Evolutionary conservation across 2,888 invertebrate genomes (phyloP).

Genomic region (Lasioglossum figueresi): DNA sequence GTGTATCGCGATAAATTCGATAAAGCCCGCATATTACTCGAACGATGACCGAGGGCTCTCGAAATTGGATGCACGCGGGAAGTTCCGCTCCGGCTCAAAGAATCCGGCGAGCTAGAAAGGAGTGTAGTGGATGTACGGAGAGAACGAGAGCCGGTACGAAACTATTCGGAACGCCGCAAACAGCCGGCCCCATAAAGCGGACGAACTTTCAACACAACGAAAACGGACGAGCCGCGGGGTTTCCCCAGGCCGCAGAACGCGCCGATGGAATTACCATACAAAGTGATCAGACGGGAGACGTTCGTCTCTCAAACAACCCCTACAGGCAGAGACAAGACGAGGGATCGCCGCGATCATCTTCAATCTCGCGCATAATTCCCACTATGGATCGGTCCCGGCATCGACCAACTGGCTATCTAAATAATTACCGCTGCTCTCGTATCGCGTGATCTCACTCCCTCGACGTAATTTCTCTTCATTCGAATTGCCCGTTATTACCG

Average conservation of each 20-base stretch:
- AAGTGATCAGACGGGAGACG: conserved; percentile 68
- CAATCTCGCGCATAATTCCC: conserved; percentile 26
- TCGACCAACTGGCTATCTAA: conserved; percentile 5
- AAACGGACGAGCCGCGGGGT: conserved; percentile 57
- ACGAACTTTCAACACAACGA: conserved; percentile 56
- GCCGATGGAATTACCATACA: conserved; percentile 75
- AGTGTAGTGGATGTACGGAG: not conserved
- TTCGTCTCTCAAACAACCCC: conserved; percentile 38
- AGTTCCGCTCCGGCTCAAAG: conserved; percentile 5
- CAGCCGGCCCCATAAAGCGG: conserved; percentile 23
- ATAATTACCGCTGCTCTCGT: not conserved
- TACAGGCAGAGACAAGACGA: not conserved
- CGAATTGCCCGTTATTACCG: not conserved
- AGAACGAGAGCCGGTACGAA: conserved; percentile 10
- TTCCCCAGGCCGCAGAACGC: conserved; percentile 51
- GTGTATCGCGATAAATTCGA: not conserved
- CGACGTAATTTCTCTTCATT: not conserved
- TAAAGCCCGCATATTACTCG: not conserved
- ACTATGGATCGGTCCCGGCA: conserved; percentile 21
- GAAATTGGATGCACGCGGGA: not conserved
- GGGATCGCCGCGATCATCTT: conserved; percentile 12
- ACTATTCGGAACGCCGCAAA: conserved; percentile 7
- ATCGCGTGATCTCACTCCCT: not conserved
- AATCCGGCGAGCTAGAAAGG: conserved; percentile 18
- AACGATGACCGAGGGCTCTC: not conserved